Evolutionary conservation across 2,113 vertebrate genomes (phyloP).

Genomic region (Ammodytes marinus): DNA sequence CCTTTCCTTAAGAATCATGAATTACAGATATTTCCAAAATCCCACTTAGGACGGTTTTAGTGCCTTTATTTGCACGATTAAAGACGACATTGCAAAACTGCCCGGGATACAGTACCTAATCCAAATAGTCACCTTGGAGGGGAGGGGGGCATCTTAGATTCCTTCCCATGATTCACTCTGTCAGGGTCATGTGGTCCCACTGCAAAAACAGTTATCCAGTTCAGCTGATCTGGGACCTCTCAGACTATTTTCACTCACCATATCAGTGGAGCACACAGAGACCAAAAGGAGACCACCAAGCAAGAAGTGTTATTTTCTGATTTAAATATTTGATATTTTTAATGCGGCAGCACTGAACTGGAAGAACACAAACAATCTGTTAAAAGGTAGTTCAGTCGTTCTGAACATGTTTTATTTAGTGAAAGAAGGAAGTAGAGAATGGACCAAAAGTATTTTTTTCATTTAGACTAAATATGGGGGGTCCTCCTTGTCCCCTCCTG

Average conservation of each 20-base stretch:
- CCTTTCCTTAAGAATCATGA: too few species aligned
- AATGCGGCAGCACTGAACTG: neutral
- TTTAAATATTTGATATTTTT: neutral
- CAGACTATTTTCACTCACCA: conserved; percentile 17
- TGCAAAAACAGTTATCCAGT: conserved; percentile 7
- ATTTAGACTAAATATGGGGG: neutral
- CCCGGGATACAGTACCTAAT: neutral
- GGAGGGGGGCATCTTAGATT: conserved; percentile 16
- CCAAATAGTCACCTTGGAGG: conserved; percentile 35
- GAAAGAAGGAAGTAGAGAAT: too few species aligned
- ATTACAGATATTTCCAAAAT: too few species aligned
- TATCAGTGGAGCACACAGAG: neutral
- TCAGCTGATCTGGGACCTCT: conserved; percentile 15
- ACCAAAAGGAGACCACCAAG: conserved; percentile 1
- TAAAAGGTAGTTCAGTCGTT: neutral
- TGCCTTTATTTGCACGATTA: neutral
- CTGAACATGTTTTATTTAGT: too few species aligned
- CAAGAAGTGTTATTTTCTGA: neutral
- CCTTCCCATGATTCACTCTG: conserved; percentile 57
- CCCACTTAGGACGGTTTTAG: too few species aligned
- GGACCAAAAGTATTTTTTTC: too few species aligned
- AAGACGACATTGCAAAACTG: neutral
- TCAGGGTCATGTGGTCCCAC: conserved; percentile 51
- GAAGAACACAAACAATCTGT: too few species aligned
- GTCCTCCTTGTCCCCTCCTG: neutral